These are phyloP conservation scores for Pseudopleuronectes americanus DNA, from an alignment of 2,797 vertebrate genomes.

Conservation along the genomic window DNA sequence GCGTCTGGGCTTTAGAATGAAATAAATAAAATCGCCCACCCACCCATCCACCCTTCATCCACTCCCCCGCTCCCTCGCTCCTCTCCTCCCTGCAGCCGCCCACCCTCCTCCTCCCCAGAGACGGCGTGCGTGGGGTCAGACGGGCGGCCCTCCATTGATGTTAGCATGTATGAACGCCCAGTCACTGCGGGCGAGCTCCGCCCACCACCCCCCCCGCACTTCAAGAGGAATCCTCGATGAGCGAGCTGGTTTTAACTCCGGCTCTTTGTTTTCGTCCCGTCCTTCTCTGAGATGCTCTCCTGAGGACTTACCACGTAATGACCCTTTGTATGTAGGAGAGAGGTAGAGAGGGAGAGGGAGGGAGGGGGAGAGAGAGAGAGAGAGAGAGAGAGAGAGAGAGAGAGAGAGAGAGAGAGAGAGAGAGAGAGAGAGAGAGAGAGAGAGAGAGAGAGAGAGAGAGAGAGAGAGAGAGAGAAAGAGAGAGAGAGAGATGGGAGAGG, in stretches of 20 bases:
- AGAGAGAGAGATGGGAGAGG: too few relatives aligned
- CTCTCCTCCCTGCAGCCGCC: conserved; percentile 7
- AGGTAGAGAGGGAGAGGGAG: too few relatives aligned
- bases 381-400: too few relatives aligned
- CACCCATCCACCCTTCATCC: conserved; percentile 7
- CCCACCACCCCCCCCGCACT: conserved; percentile 62
- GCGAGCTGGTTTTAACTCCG: conserved; percentile 47
- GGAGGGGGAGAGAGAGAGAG: too few relatives aligned
- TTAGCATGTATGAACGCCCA: conserved; percentile 47
- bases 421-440: not conserved
- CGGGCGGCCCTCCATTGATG: conserved; percentile 63
- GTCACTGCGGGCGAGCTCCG: conserved; percentile 66
- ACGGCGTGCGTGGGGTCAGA: conserved; percentile 49
- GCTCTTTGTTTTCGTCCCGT: conserved; percentile 56
- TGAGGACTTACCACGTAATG: conserved; percentile 56
- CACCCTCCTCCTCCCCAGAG: conserved; percentile 48
- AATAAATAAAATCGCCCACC: not conserved
- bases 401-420: too few relatives aligned
- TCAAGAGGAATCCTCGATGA: conserved; percentile 77
- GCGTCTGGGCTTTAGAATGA: not conserved
- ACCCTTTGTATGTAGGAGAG: conserved; percentile 37
- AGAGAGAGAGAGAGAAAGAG: too few relatives aligned
- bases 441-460: too few relatives aligned
- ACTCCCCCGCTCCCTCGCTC: not conserved
- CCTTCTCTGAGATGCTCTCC: conserved; percentile 41